Evolutionary conservation across 2,888 invertebrate species (phyloP), one percentile per base, ranked within the genome.

Genomic region (Chloroclystis v-ata): DNA sequence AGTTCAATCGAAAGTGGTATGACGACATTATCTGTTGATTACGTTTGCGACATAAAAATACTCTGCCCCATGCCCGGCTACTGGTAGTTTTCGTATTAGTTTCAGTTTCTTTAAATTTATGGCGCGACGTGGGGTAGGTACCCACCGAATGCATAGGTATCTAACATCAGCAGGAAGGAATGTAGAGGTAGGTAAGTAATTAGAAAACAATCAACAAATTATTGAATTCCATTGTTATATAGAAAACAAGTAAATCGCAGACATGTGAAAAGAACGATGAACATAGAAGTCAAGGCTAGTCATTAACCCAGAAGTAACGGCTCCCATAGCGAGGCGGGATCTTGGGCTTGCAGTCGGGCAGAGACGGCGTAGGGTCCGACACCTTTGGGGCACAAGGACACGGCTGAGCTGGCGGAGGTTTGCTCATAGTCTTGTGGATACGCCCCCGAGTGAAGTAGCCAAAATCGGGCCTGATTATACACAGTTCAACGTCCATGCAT

Each of bases 371-470:
- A 4, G 91, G 86, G 69, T 94, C 93, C 1, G 90, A 82, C 69
- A 91, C 92, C 5, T 89, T 82, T 14, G 89, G 78, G 41, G 89
- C 85, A 56, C 89, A 82, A 0, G 82, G 82, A 42, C 84, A 83
- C 0, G 74, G 86, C 43, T 89, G 89, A 2, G 83, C 73, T 38
- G 83, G 75, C 9, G 93, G 94, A 47, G 89, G 86, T 7, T 91
- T 89, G 49, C 78, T 90, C 74, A 56, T 57, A 5, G 89, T 82
- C 37, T 87, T 78, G 59, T 93, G 93, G 25, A 93, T 78, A 46
- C 90, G 89, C 0, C 92, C 91, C 56, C 94, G 91, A 45, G 92
- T 90, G 75, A 93, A 97, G 72, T 97, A 95, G 35, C 97, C 97
- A 60, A 90, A 93, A 1, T 91, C 89, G 1, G 97, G 96, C 48